Evolutionary conservation across 2,888 invertebrate species (phyloP).

Genomic region (Polietes domitor): DNA sequence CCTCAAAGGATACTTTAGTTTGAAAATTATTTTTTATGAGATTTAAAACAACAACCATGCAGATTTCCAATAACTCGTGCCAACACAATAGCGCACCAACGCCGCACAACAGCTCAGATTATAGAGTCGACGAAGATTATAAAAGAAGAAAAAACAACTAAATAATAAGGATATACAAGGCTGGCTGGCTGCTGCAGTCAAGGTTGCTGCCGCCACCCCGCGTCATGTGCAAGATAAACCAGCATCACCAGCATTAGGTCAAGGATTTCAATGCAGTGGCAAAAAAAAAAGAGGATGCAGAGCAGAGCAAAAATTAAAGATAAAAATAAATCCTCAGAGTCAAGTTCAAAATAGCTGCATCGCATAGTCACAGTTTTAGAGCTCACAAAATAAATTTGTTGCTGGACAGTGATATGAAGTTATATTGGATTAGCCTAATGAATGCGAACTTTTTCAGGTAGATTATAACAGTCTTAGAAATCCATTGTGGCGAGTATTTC

Average conservation of each 20-base stretch:
- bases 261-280: slow-evolving; percentile 33
- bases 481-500: too few species aligned
- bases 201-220: slow-evolving; percentile 40
- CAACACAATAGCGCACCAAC: slow-evolving; percentile 20
- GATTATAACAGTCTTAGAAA: too few species aligned
- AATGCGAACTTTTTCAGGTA: too few species aligned
- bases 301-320: background rate
- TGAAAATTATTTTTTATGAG: background rate
- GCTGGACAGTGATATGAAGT: too few species aligned
- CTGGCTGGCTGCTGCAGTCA: slow-evolving; percentile 32
- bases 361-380: too few species aligned
- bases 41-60: background rate
- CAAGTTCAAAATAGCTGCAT: too few species aligned
- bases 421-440: too few species aligned
- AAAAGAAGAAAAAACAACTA: too few species aligned
- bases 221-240: slow-evolving; percentile 12
- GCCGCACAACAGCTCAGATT: slow-evolving; percentile 30
- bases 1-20: slow-evolving; percentile 1
- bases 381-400: too few species aligned
- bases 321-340: background rate
- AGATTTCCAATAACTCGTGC: slow-evolving; percentile 41
- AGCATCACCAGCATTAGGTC: slow-evolving; percentile 50
- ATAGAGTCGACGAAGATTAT: background rate
- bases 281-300: background rate
- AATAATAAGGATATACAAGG: too few species aligned